phyloP scores from a whole-genome alignment of 2,888 invertebrate species.

The Drosophila lutescens region DNA sequence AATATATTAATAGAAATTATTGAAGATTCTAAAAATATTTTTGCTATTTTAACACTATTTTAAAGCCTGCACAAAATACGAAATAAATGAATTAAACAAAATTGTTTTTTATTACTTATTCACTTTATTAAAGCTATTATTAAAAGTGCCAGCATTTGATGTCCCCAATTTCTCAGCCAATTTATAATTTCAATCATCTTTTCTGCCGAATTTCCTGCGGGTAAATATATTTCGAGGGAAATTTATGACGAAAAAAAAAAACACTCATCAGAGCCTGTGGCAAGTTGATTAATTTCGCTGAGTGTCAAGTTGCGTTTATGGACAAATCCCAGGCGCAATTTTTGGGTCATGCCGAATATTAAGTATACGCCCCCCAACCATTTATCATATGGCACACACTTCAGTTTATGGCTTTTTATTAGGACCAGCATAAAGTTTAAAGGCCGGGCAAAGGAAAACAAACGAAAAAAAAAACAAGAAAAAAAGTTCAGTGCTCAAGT shows the following conservation, averaged over 20 bases:
- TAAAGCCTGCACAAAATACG: background rate
- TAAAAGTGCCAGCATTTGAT: slow-evolving; percentile 2
- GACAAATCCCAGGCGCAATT: slow-evolving; percentile 43
- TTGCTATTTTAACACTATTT: too few relatives aligned
- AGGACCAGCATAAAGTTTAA: slow-evolving; percentile 30
- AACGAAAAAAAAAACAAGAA: background rate
- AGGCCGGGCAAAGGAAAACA: background rate
- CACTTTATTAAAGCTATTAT: slow-evolving; percentile 2
- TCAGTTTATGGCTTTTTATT: slow-evolving; percentile 48
- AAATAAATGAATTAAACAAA: background rate
- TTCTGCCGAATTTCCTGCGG: background rate
- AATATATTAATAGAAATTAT: background rate
- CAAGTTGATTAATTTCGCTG: slow-evolving; percentile 68
- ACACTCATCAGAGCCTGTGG: slow-evolving; percentile 18
- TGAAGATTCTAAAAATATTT: background rate
- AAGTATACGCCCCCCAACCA: slow-evolving; percentile 11
- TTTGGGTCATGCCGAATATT: slow-evolving; percentile 22
- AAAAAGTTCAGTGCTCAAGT: slow-evolving; percentile 3
- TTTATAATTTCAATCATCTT: slow-evolving; percentile 32
- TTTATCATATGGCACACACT: slow-evolving; percentile 44
- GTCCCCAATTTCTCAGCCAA: slow-evolving; percentile 10
- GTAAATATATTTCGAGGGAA: slow-evolving; percentile 3
- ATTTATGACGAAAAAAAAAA: background rate
- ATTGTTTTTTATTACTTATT: background rate
- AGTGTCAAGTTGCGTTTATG: slow-evolving; percentile 58